Base-by-base conservation (phyloP, 1,140 invertebrate genomes). In the Heliconius eleuchia region DNA sequence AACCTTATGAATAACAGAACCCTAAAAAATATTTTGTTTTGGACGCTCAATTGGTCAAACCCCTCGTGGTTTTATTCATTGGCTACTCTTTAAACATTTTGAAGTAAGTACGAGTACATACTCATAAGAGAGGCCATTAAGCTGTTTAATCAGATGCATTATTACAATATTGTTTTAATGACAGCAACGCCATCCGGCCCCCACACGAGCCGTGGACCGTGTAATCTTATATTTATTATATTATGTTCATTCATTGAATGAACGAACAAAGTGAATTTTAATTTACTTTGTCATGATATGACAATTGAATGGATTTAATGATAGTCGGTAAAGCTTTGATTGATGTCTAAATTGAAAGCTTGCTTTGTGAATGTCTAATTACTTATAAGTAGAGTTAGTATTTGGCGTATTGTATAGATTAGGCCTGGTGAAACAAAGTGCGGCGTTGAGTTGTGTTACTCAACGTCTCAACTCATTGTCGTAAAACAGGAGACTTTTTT, bases 181-280 rank as follows among this genome's bases (percentile, higher is more conserved):
- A n/a, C 11, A 66, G 23, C 60, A 13, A 66, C 27, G 23, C 27
- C 55, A 8, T 16, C 60, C 60, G 11, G 7, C 9, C 3, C 27
- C 27, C 4, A 66, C 27, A 30, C 13, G 27, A 66, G 60, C 60
- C 4, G 60, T 18, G 23, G 13, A 66, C 23, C n/a, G 60, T 30
- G 60, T 66, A 66, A 66, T 66, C 13, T 30, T 66, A 66, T 66
- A 66, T 66, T 66, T 30, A 66, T 66, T 66, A 66, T 66, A 66
- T 66, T 27, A 13, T 9, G 11, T 30, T 23, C 60, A 66, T 30
- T 27, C 60, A 66, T 66, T 66, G 60, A 57, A 11, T 13, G 60
- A 66, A 66, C 60, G 27, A 66, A 27, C 60, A 66, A 66, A 66
- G 60, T 66, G 60, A 66, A 66, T 66, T 30, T 66, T 66, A 66